These are phyloP conservation scores for Atherinosoma microstoma DNA, from an alignment of 2,797 vertebrate species.

Conservation along the genomic window DNA sequence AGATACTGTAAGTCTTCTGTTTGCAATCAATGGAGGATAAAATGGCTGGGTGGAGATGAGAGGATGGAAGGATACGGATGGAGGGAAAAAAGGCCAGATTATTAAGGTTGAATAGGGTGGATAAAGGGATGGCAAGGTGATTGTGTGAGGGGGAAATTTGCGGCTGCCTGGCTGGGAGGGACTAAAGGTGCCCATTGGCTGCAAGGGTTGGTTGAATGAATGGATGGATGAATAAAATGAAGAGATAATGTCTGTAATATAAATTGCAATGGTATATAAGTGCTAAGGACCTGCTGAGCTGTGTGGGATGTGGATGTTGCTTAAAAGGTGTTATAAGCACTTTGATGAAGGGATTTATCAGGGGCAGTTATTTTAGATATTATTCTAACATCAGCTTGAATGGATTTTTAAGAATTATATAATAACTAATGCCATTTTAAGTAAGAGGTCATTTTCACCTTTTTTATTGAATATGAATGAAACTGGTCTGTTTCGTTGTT, in stretches of 20 bases:
- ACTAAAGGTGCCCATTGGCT: constrained; percentile 28
- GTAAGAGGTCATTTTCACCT: not conserved
- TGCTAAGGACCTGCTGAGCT: constrained; percentile 7
- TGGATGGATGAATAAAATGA: constrained; percentile 23
- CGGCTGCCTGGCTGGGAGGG: constrained; percentile 37
- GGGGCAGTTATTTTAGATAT: not conserved
- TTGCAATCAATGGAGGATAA: constrained; percentile 57
- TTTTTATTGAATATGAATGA: not conserved
- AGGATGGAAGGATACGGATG: constrained; percentile 47
- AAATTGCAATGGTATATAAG: constrained; percentile 37
- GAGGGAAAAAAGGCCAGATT: constrained; percentile 44
- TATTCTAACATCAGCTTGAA: not conserved
- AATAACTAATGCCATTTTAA: not conserved
- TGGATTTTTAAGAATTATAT: not conserved
- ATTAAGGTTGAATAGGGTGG: constrained; percentile 50
- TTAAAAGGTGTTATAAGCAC: constrained; percentile 2
- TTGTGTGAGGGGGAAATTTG: constrained; percentile 44
- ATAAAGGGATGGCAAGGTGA: constrained; percentile 33
- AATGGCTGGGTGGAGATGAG: constrained; percentile 54
- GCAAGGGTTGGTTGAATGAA: constrained; percentile 17
- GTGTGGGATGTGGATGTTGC: constrained; percentile 1
- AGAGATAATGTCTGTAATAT: not conserved
- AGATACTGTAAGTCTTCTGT: constrained; percentile 65
- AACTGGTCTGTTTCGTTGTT: not conserved
- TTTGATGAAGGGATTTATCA: not conserved